Evolutionary conservation across 2,888 invertebrate genomes (phyloP), one percentile per base, ranked within the genome.

Genomic region (Heliconius erato): DNA sequence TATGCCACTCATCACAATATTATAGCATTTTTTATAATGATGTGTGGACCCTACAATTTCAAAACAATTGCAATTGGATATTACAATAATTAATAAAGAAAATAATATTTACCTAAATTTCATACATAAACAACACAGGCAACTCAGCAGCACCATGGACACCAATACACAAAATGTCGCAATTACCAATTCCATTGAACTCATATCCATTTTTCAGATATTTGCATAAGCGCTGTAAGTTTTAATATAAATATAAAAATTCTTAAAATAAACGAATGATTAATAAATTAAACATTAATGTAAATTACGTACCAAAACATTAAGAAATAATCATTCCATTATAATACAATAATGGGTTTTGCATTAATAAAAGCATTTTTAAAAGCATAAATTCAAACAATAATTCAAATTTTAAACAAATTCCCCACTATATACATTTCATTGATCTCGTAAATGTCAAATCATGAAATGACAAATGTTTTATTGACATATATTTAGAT

Each of bases 111-210:
- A 94, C 94, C 93, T 94, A 67, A 90, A 86, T 81, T 92, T 94
- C 88, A 94, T 94, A 84, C 90, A 93, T 4, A 93, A 77, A 83
- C 94, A 94, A 87, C 92, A 93, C 19, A 93, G 82, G 82, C 91
- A 92, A 83, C 90, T 89, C 12, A 92, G 79, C 71, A 92, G 79
- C 9, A 88, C 89, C 90, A 94, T 89, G 1, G 87, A 85, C 5
- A 91, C 16, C 16, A 94, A 74, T 1, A 91, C 88, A 9, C 89
- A 89, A 54, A 89, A 40, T 1, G 91, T 92, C 23, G 88, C 86
- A 2, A 91, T 78, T 6, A 92, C 89, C 82, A 91, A 88, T 35
- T 94, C 91, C 84, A 92, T 84, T 32, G 91, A 84, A 83, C 87
- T 89, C 16, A 85, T 81, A 74, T 89, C 88, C 81, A 89, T 84